Base-by-base conservation (phyloP, 2,888 invertebrate species). In the Proisotoma minuta region DNA sequence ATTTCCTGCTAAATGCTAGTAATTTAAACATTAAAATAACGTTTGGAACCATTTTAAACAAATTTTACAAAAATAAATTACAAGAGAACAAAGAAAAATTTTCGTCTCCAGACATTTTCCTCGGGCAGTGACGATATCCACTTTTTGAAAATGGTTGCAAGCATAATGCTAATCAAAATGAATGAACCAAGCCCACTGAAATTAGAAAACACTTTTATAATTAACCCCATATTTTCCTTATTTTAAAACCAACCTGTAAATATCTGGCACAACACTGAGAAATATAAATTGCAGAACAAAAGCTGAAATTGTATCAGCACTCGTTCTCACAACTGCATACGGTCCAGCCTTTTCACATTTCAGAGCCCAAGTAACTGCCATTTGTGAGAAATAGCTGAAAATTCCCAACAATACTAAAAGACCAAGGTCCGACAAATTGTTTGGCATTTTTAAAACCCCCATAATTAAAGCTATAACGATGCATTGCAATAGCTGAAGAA, bases 231-330 rank as follows among this genome's bases (percentile, higher is more conserved):
- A 10, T 34, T 34, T 15, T 34, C 8, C 8, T 10, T 34, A 10
- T 34, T 15, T 34, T 8, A 34, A 34, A 12, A 34, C 34, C 8
- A 8, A 47, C 66, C 60, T 66, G 50, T 34, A 64, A 1, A 64
- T 3, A 43, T 68, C 66, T 1, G 68, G 68, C 4, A 53, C 2
- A 12, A 27, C 27, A 28, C 52, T 27, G 15, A 66, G 47, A 43
- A 66, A 61, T 3, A 64, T 8, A 29, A 58, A 58, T 47, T 68
- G 68, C 63, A 65, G 64, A 18, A 68, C 22, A 48, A 66, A 68
- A 10, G 47, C 47, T 8, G n/a, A 47, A 5, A 47, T n/a, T 10
- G 47, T n/a, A 18, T 47, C 47, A 5, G 47, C 5, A 34, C 34
- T 34, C 5, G 47, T 47, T 18, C 10, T 47, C n/a, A 47, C n/a